Evolutionary conservation across 2,113 vertebrate species (phyloP).

Genomic region (Oryzias curvinotus): DNA sequence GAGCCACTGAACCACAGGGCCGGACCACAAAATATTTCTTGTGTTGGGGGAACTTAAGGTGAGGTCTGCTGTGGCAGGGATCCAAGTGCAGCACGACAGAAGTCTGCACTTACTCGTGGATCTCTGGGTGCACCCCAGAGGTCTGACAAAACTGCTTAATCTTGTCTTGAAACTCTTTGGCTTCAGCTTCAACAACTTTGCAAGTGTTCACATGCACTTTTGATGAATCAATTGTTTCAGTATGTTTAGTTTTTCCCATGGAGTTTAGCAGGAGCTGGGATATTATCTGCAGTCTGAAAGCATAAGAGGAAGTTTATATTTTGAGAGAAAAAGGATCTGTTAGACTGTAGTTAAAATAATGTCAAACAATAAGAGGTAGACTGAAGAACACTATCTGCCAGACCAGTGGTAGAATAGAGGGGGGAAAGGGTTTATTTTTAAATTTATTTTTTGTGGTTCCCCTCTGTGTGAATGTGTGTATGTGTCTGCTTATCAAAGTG

Average conservation of each 20-base stretch:
- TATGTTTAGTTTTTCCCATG: slow-evolving; percentile 39
- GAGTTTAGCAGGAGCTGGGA: slow-evolving; percentile 51
- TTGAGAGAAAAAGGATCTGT: slow-evolving; percentile 32
- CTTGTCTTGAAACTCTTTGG: slow-evolving; percentile 21
- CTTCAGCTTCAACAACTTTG: slow-evolving; percentile 9
- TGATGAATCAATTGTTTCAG: slow-evolving; percentile 1
- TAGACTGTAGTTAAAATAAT: slow-evolving; percentile 8
- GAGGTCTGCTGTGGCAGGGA: slow-evolving; percentile 17
- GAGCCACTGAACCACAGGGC: slow-evolving; percentile 16
- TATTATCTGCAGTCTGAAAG: slow-evolving; percentile 41
- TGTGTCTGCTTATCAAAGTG: slow-evolving; percentile 8
- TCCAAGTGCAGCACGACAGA: slow-evolving; percentile 3
- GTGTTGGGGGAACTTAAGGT: slow-evolving; percentile 18
- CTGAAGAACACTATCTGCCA: background rate
- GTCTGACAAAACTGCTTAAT: slow-evolving; percentile 30
- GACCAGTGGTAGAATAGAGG: background rate
- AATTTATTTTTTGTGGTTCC: slow-evolving; percentile 4
- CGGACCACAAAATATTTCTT: slow-evolving; percentile 11
- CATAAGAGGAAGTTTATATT: slow-evolving; percentile 44
- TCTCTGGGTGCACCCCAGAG: slow-evolving; percentile 42
- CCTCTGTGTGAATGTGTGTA: slow-evolving; percentile 18
- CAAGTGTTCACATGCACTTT: slow-evolving; percentile 1
- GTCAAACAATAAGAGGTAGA: background rate
- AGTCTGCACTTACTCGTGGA: slow-evolving; percentile 25
- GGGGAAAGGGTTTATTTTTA: background rate